Evolutionary conservation across 2,888 invertebrate genomes (phyloP), one percentile per base, ranked within the genome.

Genomic region (Acrobasis consociella): DNA sequence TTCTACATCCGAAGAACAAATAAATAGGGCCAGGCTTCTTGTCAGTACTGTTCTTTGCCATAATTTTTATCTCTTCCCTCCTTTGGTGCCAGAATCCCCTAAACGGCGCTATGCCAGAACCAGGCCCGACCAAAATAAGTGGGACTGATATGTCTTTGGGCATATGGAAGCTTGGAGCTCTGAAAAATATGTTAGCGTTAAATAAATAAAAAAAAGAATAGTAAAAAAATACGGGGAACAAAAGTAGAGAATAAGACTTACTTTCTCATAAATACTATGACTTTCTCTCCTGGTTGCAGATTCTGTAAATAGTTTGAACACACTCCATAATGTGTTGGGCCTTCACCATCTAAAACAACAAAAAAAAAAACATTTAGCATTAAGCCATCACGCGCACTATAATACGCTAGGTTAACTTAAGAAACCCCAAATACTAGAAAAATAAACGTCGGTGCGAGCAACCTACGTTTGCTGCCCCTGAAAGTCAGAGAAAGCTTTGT

Each of bases 51-150:
- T 37, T 49, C n/a, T 49, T 22, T 17, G 60, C 69, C n/a, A 76
- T 69, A 53, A 79, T 73, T 46, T 78, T 72, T 1, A 86, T 80
- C 62, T 82, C 81, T 51, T 80, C 74, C 65, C 80, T 78, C 65
- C 96, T 94, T 75, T 98, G 97, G 79, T 97, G 96, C 98, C 98
- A 98, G 80, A 98, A 98, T 11, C 97, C 96, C 81, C 98, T 94
- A 86, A 98, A 98, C 0, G 99, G 99, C 0, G 98, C 98, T 52
- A 99, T 97, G 2, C 99, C 98, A 0, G 98, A 98, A 22, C 98
- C 96, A 0, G 98, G 97, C 0, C 98, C 98, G 15, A 98, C 96
- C 76, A 98, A 89, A 63, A 99, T 95, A 46, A 98, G 94, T 0
- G 98, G 98, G 58, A 94, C 93, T 49, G 94, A 93, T 49, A 93